Evolutionary conservation across 2,113 vertebrate genomes (phyloP), one percentile per base, ranked within the genome.

Genomic region (Megaceryle maxima): DNA sequence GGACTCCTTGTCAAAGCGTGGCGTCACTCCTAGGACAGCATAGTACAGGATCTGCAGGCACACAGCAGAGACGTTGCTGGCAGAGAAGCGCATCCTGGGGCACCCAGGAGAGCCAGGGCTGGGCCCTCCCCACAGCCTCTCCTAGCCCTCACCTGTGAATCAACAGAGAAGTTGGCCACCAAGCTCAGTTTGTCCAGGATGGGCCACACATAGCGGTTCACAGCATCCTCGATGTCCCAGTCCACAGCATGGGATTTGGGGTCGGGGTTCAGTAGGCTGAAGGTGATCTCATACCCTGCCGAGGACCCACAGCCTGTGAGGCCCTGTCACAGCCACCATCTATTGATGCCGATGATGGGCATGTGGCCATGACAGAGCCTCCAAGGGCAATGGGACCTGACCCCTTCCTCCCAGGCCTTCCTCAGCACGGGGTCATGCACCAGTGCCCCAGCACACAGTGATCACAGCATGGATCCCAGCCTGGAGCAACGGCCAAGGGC

Each of bases 211-310:
- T 98, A 99, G 86, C 88, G 97, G 50, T 85, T 95, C 81, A 99
- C 97, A 0, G 99, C 99, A 8, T 97, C 98, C 94, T 99, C 98
- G 0, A 99, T 99, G 95, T 99, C 98, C 99, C 99, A 99, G 88
- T 98, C 96, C 41, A 99, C 97, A 0, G 84, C 85, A 20, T 99
- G 99, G 28, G 98, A 99, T 95, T 98, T 99, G 53, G 99, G 99
- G 95, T 99, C 99, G 0, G 99, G 99, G 95, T 99, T 99, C 92
- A 99, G 95, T 92, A 99, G 97, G 92, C 99, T 99, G 98, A 99
- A 99, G 33, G 99, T 99, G 97, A 99, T 99, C 96, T 99, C 99
- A 15, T 99, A 99, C 64, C 99, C 99, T 99, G 94, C 31, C 46
- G 1, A 77, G 67, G 14, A 43, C 51, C 67, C 19, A 1, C 25